Conservation (phyloP, 2,113 vertebrate species). For the Fregata magnificens region DNA sequence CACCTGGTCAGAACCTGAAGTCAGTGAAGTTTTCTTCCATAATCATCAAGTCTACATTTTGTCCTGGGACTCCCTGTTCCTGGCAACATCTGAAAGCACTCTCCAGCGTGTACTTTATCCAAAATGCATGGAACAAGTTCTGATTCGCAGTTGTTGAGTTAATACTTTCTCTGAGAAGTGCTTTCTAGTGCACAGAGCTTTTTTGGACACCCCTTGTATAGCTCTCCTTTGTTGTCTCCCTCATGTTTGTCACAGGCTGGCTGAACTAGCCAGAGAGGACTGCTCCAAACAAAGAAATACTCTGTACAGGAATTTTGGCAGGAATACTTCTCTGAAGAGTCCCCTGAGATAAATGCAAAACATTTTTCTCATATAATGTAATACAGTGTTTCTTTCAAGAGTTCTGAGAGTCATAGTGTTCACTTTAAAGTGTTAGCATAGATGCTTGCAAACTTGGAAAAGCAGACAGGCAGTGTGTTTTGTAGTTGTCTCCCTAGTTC, state of each 20-base stretch:
- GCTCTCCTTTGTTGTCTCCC: background rate
- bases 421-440: background rate
- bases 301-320: slow-evolving; percentile 36
- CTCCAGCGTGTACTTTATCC: background rate
- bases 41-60: background rate
- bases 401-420: background rate
- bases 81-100: slow-evolving; percentile 8
- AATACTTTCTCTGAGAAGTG: background rate
- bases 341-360: slow-evolving; percentile 8
- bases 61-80: background rate
- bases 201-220: background rate
- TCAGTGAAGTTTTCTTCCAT: background rate
- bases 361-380: background rate
- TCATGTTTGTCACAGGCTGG: background rate
- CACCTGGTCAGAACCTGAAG: background rate
- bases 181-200: background rate
- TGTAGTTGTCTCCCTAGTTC: background rate
- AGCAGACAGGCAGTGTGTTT: background rate
- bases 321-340: background rate
- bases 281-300: slow-evolving; percentile 33
- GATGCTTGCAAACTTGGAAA: background rate
- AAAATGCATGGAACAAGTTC: background rate
- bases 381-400: background rate
- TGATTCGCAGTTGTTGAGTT: background rate
- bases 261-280: background rate